phyloP scores from a whole-genome alignment of 2,797 vertebrate species.

The Neoniphon sammara region DNA sequence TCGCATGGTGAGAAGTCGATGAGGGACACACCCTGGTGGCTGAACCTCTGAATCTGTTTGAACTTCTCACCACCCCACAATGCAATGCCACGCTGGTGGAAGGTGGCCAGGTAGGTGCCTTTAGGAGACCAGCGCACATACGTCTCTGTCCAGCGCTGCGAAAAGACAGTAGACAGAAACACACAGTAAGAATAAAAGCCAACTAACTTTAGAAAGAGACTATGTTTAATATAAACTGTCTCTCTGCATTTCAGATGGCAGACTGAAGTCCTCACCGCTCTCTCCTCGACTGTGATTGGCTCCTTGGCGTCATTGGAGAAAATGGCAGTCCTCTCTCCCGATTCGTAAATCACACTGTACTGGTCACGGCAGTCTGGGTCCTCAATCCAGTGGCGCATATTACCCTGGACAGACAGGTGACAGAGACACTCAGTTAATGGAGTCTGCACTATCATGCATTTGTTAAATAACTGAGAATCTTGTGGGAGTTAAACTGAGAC shows the following conservation, averaged over 20 bases:
- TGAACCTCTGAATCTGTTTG: slow-evolving; percentile 98
- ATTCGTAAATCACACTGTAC: slow-evolving; percentile 98
- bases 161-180: slow-evolving; percentile 16
- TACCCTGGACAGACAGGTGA: slow-evolving; percentile 84
- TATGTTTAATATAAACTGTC: background rate
- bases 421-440: background rate
- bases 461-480: background rate
- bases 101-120: slow-evolving; percentile 96
- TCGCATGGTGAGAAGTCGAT: slow-evolving; percentile 99
- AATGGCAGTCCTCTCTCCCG: slow-evolving; percentile 94
- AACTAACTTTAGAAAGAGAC: background rate
- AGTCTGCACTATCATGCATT: background rate
- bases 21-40: slow-evolving; percentile 96
- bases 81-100: slow-evolving; percentile 96
- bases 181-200: background rate
- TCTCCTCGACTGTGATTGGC: slow-evolving; percentile 91
- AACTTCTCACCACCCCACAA: slow-evolving; percentile 99
- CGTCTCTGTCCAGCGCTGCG: slow-evolving; percentile 97
- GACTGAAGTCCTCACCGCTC: slow-evolving; percentile 86
- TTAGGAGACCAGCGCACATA: slow-evolving; percentile 98
- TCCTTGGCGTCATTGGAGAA: slow-evolving; percentile 97
- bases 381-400: slow-evolving; percentile 97
- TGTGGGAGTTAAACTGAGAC: background rate
- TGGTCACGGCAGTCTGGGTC: slow-evolving; percentile 97
- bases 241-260: background rate